Evolutionary conservation across 2,888 invertebrate species (phyloP).

Genomic region (Ernsta delagoae): DNA sequence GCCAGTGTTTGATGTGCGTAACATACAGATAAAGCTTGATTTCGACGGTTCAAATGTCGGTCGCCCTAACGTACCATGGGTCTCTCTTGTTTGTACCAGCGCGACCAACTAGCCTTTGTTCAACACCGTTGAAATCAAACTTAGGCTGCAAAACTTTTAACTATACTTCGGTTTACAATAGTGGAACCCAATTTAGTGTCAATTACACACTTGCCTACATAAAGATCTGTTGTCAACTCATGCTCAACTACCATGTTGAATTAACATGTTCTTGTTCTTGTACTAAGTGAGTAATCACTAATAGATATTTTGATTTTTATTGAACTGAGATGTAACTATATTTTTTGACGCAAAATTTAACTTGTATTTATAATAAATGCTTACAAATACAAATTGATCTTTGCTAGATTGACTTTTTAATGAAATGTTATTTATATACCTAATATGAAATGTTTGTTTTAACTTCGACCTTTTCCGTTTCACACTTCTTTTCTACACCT

Average conservation of each 20-base stretch:
- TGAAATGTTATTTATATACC: neutral
- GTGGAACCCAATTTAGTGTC: neutral
- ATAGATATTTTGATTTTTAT: neutral
- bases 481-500: constrained; percentile 7
- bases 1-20: too few relatives aligned
- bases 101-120: too few relatives aligned
- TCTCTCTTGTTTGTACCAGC: too few relatives aligned
- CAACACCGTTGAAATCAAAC: too few relatives aligned
- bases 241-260: neutral
- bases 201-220: neutral
- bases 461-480: constrained; percentile 14
- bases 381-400: neutral
- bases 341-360: constrained; percentile 6
- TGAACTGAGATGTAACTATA: constrained; percentile 2
- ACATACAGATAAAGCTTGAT: too few relatives aligned
- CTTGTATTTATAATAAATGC: constrained; percentile 7
- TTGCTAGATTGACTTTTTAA: neutral
- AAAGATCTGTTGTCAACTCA: too few relatives aligned
- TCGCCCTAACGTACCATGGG: too few relatives aligned
- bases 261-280: neutral
- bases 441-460: too few relatives aligned
- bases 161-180: neutral
- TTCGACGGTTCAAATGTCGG: too few relatives aligned
- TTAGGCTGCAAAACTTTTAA: neutral
- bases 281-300: neutral